Conservation (phyloP, 2,888 invertebrate species). For the Agrotis segetum region DNA sequence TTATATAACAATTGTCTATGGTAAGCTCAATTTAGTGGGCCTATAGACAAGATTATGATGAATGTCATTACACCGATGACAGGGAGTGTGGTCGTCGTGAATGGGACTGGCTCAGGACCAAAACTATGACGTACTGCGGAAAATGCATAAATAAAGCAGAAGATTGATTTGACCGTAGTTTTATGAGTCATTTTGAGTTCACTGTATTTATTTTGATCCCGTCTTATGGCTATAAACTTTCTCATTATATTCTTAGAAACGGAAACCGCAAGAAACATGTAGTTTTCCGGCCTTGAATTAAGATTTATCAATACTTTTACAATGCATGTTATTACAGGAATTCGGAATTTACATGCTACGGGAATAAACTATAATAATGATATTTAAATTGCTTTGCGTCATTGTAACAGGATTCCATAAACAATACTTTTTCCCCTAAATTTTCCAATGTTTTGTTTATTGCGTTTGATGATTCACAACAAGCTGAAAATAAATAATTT, state of each 20-base stretch:
- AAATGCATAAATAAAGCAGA: conserved; percentile 39
- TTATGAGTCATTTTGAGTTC: conserved; percentile 25
- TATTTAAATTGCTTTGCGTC: neutral
- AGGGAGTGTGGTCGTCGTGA: conserved; percentile 37
- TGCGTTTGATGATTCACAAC: conserved; percentile 5
- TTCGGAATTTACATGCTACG: neutral
- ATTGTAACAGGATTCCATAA: conserved; percentile 7
- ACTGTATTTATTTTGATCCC: conserved; percentile 10
- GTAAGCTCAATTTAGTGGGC: neutral
- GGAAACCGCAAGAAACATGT: neutral
- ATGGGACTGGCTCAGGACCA: conserved; percentile 53
- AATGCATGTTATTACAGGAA: neutral
- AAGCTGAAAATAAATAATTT: conserved; percentile 8
- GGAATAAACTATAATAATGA: conserved; percentile 8
- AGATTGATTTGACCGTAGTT: conserved; percentile 15
- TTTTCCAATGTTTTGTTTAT: conserved; percentile 24
- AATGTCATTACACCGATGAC: conserved; percentile 30
- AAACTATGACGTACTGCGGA: conserved; percentile 39
- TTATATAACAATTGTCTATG: too few species aligned
- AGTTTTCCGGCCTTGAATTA: too few species aligned
- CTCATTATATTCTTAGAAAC: neutral
- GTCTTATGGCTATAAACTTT: neutral
- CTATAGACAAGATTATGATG: conserved; percentile 3
- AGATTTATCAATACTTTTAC: too few species aligned
- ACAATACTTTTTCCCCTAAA: conserved; percentile 5